These are phyloP conservation scores for Aleadryas rufinucha DNA, from an alignment of 2,113 vertebrate genomes.

Conservation along the genomic window DNA sequence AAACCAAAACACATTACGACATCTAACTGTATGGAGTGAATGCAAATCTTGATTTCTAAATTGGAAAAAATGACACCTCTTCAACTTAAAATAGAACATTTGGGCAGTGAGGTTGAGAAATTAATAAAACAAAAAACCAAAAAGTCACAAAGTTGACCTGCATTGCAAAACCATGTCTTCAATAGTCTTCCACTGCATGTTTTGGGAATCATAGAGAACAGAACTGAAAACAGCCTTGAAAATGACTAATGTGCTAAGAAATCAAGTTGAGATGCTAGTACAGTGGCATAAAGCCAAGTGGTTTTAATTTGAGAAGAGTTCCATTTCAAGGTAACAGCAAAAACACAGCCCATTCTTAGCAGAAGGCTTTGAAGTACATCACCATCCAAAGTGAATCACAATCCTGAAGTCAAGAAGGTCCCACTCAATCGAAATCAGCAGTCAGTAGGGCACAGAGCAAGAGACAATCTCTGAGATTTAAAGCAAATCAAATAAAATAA, in stretches of 20 bases:
- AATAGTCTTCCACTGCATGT: background rate
- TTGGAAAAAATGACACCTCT: background rate
- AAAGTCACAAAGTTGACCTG: background rate
- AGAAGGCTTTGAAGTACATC: background rate
- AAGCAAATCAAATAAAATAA: background rate
- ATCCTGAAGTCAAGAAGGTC: background rate
- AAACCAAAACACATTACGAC: background rate
- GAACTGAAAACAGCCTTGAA: background rate
- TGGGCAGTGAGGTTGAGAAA: background rate
- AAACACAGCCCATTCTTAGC: background rate
- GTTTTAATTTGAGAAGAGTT: background rate
- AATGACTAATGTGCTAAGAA: background rate
- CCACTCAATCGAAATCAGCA: background rate
- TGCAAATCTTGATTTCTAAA: background rate
- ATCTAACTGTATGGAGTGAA: background rate
- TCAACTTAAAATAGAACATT: background rate
- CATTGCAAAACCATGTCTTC: background rate
- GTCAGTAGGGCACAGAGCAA: background rate
- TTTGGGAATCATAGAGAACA: background rate
- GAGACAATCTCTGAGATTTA: background rate
- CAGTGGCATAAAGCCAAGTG: background rate
- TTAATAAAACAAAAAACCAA: accelerated
- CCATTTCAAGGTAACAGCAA: background rate
- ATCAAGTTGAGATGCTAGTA: background rate
- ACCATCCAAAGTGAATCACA: background rate